Conservation (phyloP, 1,140 invertebrate species). For the Pseudomyrmex sp. region DNA sequence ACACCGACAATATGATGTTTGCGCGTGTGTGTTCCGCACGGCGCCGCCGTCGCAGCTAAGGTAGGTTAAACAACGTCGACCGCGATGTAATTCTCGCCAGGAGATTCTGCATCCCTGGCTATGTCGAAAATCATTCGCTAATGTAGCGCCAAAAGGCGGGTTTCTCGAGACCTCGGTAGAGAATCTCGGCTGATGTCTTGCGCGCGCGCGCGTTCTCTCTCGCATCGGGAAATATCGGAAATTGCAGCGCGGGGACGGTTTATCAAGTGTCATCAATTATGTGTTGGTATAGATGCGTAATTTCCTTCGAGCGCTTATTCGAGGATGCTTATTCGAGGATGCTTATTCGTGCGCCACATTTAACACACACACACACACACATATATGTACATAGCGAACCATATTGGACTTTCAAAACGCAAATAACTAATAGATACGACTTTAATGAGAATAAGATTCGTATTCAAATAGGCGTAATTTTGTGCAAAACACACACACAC, state of each 20-base stretch:
- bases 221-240: neutral
- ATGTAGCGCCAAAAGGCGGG: neutral
- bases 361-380: too few species aligned
- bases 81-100: conserved; percentile 3
- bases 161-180: neutral
- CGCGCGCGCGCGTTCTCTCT: neutral
- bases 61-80: conserved; percentile 15
- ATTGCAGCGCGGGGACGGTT: neutral
- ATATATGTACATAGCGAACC: too few species aligned
- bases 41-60: too few species aligned
- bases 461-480: too few species aligned
- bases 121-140: conserved; percentile 26
- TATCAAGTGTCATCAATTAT: neutral
- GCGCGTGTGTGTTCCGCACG: neutral
- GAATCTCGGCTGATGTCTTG: neutral
- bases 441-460: too few species aligned
- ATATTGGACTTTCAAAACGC: too few species aligned
- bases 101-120: neutral
- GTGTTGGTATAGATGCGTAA: too few species aligned
- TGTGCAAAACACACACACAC: too few species aligned
- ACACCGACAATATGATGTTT: neutral
- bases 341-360: too few species aligned
- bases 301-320: neutral
- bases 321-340: too few species aligned
- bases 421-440: too few species aligned